Evolutionary conservation across 2,797 vertebrate species (phyloP).

Genomic region (Mormyrus proboscirostris): DNA sequence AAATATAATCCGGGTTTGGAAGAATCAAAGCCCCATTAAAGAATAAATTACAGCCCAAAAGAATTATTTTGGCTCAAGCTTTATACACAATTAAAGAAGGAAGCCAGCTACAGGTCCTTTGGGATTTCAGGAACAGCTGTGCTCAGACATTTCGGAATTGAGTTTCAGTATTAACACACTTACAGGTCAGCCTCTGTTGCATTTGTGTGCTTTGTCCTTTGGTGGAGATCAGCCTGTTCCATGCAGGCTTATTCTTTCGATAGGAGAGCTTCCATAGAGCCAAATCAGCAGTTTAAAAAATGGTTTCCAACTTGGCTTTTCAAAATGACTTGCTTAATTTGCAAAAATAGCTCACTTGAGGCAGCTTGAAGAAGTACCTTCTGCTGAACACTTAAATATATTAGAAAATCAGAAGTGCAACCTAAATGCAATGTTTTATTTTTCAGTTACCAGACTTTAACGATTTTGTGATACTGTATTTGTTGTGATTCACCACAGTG

Average conservation of each 20-base stretch:
- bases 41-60: slow-evolving; percentile 35
- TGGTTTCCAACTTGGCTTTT: slow-evolving; percentile 51
- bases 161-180: slow-evolving; percentile 21
- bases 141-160: slow-evolving; percentile 20
- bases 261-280: slow-evolving; percentile 48
- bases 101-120: slow-evolving; percentile 36
- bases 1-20: slow-evolving; percentile 34
- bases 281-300: slow-evolving; percentile 54
- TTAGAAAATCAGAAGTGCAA: background rate
- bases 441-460: background rate
- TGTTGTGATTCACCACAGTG: slow-evolving; percentile 38
- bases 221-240: slow-evolving; percentile 26
- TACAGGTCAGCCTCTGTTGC: slow-evolving; percentile 22
- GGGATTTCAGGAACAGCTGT: slow-evolving; percentile 57
- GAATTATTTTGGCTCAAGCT: slow-evolving; percentile 49
- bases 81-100: slow-evolving; percentile 58
- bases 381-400: slow-evolving; percentile 45
- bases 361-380: slow-evolving; percentile 37
- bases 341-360: slow-evolving; percentile 46
- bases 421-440: background rate
- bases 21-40: slow-evolving; percentile 46
- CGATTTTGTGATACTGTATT: slow-evolving; percentile 42
- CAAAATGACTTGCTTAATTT: slow-evolving; percentile 56
- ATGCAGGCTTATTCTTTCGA: background rate
- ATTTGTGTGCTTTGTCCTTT: background rate